phyloP scores from a whole-genome alignment of 2,888 invertebrate genomes.

The Agonopterix subpropinquella region DNA sequence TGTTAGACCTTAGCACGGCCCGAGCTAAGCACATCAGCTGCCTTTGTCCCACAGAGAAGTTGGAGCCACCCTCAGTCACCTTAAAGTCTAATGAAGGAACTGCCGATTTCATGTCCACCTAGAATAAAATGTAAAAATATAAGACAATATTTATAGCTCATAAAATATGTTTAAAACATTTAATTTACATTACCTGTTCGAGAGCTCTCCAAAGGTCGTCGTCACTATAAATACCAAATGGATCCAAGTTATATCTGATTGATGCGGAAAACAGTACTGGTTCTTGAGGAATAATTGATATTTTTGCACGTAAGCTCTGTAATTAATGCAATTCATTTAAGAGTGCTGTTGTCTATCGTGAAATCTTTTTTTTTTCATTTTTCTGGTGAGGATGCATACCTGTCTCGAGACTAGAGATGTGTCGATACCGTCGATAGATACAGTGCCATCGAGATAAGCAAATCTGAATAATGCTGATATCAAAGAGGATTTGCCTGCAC shows the following conservation, averaged over 20 bases:
- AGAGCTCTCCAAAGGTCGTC: constrained; percentile 82
- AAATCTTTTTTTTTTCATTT: no score
- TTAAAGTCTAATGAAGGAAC: constrained; percentile 79
- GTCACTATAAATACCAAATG: constrained; percentile 82
- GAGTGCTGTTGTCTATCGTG: background rate
- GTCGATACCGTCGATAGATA: constrained; percentile 79
- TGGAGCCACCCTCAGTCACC: constrained; percentile 83
- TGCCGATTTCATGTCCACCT: constrained; percentile 85
- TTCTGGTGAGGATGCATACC: constrained; percentile 25
- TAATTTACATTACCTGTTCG: constrained; percentile 71
- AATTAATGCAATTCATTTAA: constrained; percentile 31
- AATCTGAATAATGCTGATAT: constrained; percentile 85
- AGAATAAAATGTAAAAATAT: constrained; percentile 7
- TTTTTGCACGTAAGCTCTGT: constrained; percentile 75
- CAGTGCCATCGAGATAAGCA: constrained; percentile 75
- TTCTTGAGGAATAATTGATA: constrained; percentile 85
- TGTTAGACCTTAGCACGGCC: constrained; percentile 84
- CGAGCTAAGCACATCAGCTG: constrained; percentile 88
- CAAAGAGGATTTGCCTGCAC: constrained; percentile 89
- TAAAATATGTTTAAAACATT: no score
- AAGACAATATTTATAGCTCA: background rate
- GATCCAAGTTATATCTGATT: constrained; percentile 84
- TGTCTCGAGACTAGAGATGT: constrained; percentile 74
- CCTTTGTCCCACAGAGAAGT: constrained; percentile 87
- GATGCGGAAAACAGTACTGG: constrained; percentile 85